These are phyloP conservation scores for Gambusia yucatana DNA, from an alignment of 2,797 vertebrate species.

Conservation along the genomic window DNA sequence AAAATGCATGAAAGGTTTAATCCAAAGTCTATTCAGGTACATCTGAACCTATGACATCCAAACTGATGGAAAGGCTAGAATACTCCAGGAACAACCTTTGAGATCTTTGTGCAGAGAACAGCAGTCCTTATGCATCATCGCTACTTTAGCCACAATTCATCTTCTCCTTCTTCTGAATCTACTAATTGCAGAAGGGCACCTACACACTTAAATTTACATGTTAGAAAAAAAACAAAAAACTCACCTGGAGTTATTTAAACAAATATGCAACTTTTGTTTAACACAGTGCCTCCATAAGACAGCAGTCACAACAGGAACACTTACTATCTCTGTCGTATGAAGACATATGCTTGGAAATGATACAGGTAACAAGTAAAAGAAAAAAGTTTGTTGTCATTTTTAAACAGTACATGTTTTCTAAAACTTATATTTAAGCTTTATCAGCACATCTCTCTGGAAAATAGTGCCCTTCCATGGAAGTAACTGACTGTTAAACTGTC, in stretches of 20 bases:
- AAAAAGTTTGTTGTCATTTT: background rate
- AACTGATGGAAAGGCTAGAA: background rate
- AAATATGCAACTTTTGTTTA: too few species aligned
- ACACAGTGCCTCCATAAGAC: background rate
- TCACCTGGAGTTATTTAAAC: too few species aligned
- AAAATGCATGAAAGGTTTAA: background rate
- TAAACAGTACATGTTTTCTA: slow-evolving; percentile 20
- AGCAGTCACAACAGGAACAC: background rate
- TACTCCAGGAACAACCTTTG: background rate
- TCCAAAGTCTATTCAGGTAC: background rate
- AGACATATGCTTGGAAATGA: slow-evolving; percentile 39
- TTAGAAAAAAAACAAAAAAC: background rate
- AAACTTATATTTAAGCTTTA: slow-evolving; percentile 38
- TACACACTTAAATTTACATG: background rate
- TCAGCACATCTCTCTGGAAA: slow-evolving; percentile 46
- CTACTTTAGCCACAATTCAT: background rate
- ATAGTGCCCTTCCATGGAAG: slow-evolving; percentile 42
- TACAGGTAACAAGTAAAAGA: slow-evolving; percentile 12
- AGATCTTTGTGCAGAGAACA: background rate
- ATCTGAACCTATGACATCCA: background rate
- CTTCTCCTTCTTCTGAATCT: background rate
- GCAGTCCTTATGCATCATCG: background rate
- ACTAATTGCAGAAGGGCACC: background rate
- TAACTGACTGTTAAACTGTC: slow-evolving; percentile 62
- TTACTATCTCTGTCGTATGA: background rate